Percentiles rank a stretch among this genome's conserved stretches.
These are phyloP conservation scores for Ostrea edulis DNA, from an alignment of 1,140 invertebrate genomes.

Conservation along the genomic window DNA sequence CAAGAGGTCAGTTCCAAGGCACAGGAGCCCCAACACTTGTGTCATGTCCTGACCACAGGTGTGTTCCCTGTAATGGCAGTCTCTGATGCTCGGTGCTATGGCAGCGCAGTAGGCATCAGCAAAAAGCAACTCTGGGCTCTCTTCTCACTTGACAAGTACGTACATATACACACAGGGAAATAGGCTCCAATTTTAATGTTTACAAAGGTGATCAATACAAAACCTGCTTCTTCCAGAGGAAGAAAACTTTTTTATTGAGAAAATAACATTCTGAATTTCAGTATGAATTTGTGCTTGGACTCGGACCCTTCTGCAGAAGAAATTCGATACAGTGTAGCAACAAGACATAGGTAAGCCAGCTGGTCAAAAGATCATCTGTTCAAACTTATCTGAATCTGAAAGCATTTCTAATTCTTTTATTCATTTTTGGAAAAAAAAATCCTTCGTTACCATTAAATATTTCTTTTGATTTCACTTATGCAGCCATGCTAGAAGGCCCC, in stretches of 20 bases:
- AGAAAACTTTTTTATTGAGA: neutral
- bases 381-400: too few species aligned
- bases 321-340: constrained; percentile 75
- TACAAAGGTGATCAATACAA: neutral
- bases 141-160: constrained; percentile 77
- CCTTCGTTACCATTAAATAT: neutral
- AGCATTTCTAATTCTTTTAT: too few species aligned
- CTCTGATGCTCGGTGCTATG: constrained; percentile 76
- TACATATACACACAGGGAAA: neutral
- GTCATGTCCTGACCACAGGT: constrained; percentile 75
- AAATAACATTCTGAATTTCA: constrained; percentile 57
- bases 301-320: constrained; percentile 77
- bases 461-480: constrained; percentile 29
- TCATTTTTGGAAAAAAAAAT: neutral
- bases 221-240: neutral
- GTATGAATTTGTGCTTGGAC: constrained; percentile 77
- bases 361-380: neutral
- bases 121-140: constrained; percentile 78
- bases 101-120: constrained; percentile 76
- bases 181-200: neutral
- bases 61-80: constrained; percentile 77
- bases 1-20: constrained; percentile 54
- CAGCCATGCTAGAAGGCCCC: constrained; percentile 69
- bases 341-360: constrained; percentile 70
- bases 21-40: constrained; percentile 73